These are phyloP conservation scores for Gandaritis pyraliata DNA, from an alignment of 2,888 invertebrate species.

Conservation along the genomic window DNA sequence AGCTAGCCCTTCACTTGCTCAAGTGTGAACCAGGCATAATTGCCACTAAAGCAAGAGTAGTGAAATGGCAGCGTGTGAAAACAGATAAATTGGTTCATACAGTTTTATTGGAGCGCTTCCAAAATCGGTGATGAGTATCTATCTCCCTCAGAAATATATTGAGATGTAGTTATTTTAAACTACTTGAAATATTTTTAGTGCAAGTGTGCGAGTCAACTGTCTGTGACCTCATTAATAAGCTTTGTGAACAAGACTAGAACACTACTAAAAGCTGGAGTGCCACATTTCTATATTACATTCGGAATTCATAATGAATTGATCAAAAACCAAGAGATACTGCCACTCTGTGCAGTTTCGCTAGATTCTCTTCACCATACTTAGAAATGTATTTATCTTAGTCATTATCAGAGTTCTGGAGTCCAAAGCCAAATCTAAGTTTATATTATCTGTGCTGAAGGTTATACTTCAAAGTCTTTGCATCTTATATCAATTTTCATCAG, in stretches of 20 bases:
- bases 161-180: background rate
- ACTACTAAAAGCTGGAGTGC: background rate
- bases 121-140: background rate
- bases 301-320: too few relatives aligned
- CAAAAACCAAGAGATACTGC: too few relatives aligned
- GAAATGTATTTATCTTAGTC: too few relatives aligned
- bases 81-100: constrained; percentile 2
- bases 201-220: background rate
- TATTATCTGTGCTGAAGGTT: too few relatives aligned
- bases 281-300: background rate
- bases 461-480: too few relatives aligned
- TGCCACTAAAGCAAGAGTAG: constrained; percentile 6
- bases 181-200: background rate
- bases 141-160: background rate
- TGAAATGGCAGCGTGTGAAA: constrained; percentile 1
- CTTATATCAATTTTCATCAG: too few relatives aligned
- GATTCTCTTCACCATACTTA: too few relatives aligned
- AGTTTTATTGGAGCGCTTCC: background rate
- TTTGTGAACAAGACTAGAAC: background rate
- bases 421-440: too few relatives aligned
- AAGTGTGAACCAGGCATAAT: background rate
- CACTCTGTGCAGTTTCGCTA: too few relatives aligned
- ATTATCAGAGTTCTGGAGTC: too few relatives aligned
- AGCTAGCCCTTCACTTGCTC: too few relatives aligned
- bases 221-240: background rate